phyloP scores from a whole-genome alignment of 2,797 vertebrate genomes.

The Coccyzus lansbergi region DNA sequence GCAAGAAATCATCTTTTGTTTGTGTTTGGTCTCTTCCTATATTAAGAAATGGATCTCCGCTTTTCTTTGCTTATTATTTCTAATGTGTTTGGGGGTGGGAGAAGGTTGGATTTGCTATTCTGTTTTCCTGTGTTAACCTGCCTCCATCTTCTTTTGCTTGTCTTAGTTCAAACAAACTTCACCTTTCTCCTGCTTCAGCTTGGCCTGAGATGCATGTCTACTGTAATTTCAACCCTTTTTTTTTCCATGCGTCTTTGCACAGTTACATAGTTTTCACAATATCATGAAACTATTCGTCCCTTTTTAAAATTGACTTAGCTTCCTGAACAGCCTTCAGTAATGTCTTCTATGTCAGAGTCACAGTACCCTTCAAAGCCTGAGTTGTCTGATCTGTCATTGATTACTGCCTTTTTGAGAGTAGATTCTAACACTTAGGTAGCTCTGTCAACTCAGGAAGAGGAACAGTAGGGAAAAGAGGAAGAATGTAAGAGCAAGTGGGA shows the following conservation, averaged over 20 bases:
- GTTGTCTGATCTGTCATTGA: background rate
- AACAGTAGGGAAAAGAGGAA: background rate
- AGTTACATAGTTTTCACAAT: background rate
- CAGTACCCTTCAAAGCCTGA: background rate
- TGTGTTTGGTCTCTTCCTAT: background rate
- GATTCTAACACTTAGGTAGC: background rate
- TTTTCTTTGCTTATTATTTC: background rate
- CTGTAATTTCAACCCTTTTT: background rate
- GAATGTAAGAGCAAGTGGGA: background rate
- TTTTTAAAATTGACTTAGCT: background rate
- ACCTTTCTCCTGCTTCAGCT: background rate
- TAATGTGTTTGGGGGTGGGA: background rate
- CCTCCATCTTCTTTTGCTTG: background rate
- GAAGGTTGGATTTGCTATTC: background rate
- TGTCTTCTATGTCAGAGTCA: background rate
- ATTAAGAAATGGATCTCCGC: background rate
- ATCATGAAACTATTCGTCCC: background rate
- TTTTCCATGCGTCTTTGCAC: background rate
- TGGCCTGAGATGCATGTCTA: background rate
- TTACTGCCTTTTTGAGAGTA: background rate
- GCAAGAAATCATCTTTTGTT: background rate
- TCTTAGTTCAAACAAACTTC: background rate
- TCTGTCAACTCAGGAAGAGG: background rate
- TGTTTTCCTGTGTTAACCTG: background rate
- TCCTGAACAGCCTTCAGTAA: background rate